Conservation (phyloP, 2,888 invertebrate species). For the Dicycla oo region DNA sequence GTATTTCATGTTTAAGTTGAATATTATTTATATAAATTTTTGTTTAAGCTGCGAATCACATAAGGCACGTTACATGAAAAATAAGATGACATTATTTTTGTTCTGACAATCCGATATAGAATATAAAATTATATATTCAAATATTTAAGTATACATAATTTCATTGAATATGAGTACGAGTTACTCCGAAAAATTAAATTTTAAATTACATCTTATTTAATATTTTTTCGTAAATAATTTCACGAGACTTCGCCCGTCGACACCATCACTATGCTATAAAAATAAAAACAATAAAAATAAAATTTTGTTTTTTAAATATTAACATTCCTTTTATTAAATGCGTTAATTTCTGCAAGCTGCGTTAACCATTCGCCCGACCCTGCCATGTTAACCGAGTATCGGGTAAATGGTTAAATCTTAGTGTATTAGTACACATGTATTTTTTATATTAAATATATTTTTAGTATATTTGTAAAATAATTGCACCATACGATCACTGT, state of each 20-base stretch:
- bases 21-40: constrained; percentile 37
- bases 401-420: constrained; percentile 42
- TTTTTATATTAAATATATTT: constrained; percentile 54
- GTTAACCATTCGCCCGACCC: constrained; percentile 37
- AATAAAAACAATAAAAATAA: constrained; percentile 50
- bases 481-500: constrained; percentile 75
- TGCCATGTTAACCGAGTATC: constrained; percentile 36
- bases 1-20: constrained; percentile 40
- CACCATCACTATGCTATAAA: constrained; percentile 66
- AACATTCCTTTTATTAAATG: constrained; percentile 41
- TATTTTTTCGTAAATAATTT: constrained; percentile 48
- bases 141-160: constrained; percentile 5
- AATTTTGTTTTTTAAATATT: constrained; percentile 33
- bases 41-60: constrained; percentile 60
- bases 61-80: constrained; percentile 65
- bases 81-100: constrained; percentile 29
- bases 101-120: constrained; percentile 39
- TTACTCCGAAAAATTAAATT: constrained; percentile 30
- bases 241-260: constrained; percentile 61
- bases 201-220: constrained; percentile 29
- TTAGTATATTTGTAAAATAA: constrained; percentile 70
- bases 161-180: constrained; percentile 13
- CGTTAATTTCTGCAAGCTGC: constrained; percentile 57
- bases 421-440: constrained; percentile 58
- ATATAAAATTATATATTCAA: constrained; percentile 1